Base-by-base conservation (phyloP, 2,113 vertebrate genomes). In the Hydropotes inermis region DNA sequence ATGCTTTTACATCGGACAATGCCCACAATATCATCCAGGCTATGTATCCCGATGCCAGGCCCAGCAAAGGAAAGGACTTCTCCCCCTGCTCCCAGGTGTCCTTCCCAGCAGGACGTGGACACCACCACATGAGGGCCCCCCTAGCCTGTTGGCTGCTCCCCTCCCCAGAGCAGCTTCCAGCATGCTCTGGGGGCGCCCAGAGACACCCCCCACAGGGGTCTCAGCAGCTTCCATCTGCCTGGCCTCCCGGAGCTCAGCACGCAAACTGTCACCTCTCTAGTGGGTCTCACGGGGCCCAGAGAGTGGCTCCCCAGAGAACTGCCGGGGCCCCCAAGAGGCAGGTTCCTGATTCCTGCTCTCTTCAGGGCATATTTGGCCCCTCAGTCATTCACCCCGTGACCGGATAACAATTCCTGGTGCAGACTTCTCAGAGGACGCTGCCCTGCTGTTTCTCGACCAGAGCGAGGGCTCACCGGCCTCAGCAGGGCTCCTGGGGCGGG, bases 231-330 rank as follows among this genome's bases (percentile, higher is more conserved):
- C 70, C 0, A 0, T 50, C 78, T 8, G 7, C 47, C n/a, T 39
- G 78, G 90, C 27, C 58, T 39, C 17, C n/a, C 25, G 1, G 13
- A 25, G 30, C 7, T 15, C 5, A 3, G 11, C n/a, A 43, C 7
- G 0, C 4, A 0, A 39, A 16, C 28, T 39, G 54, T 6, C 0
- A 4, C 28, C 30, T 67, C 36, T 45, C 11, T 10, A 6, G 15
- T 0, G 6, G 27, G 47, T 88, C 33, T 67, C 14, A 0, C 0
- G 7, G 43, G 23, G 27, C 6, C 14, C 36, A 61, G 33, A 11
- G 6, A 25, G 8, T n/a, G 12, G 43, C n/a, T 89, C 55, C 21
- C 78, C 52, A 3, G 79, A 33, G n/a, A 17, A 7, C 4, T 52
- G 15, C 17, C 0, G 0, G 28, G 21, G 7, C 5, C 21, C 15